These are phyloP conservation scores for Pocillopora damicornis DNA, from an alignment of 64 coral and sea anemone species.

Conservation along the genomic window DNA sequence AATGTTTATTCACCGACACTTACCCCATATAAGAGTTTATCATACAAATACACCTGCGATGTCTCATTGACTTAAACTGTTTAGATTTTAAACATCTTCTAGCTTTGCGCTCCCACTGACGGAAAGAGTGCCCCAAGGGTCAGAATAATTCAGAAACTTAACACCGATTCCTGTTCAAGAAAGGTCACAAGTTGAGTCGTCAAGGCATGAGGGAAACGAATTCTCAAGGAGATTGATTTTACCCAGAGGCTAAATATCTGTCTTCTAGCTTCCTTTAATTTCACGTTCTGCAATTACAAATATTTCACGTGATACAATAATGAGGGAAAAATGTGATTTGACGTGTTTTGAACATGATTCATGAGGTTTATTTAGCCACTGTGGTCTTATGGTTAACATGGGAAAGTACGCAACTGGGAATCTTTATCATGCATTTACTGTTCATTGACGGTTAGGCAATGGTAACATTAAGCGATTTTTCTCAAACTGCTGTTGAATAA, in stretches of 20 bases:
- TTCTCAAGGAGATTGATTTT: not conserved
- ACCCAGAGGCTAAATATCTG: not conserved
- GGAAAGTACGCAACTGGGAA: too few relatives aligned
- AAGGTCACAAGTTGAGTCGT: not conserved
- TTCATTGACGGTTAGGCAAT: too few relatives aligned
- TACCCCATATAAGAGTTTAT: not conserved
- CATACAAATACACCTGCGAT: not conserved
- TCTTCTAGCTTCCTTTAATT: not conserved
- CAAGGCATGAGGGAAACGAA: not conserved
- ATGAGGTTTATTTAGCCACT: not conserved
- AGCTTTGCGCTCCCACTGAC: not conserved
- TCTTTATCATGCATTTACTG: too few relatives aligned
- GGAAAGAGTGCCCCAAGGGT: not conserved
- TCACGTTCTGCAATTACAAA: not conserved
- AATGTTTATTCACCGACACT: not conserved
- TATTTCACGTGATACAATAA: not conserved
- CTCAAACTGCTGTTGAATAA: too few relatives aligned
- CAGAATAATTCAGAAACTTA: not conserved
- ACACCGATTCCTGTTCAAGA: not conserved
- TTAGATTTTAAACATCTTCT: constrained; percentile 2
- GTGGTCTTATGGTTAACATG: not conserved
- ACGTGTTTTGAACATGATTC: not conserved
- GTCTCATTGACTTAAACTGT: not conserved
- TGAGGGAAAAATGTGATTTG: not conserved
- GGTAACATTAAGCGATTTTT: too few relatives aligned